Conservation (phyloP, 1,140 invertebrate genomes). For the Bombus balteatus region DNA sequence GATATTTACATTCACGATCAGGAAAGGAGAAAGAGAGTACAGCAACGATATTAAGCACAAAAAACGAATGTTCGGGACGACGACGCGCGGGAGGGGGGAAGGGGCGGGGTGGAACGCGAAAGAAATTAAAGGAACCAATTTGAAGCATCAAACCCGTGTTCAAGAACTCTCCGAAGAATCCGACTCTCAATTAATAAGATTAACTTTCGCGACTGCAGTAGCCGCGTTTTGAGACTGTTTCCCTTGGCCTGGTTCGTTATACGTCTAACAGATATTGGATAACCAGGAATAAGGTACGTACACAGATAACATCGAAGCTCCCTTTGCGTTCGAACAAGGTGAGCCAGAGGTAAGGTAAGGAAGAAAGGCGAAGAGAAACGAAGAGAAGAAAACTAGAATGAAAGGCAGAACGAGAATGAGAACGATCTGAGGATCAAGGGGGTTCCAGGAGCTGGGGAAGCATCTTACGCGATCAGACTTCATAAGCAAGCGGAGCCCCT, state of each 20-base stretch:
- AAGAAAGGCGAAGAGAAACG: conserved; percentile 22
- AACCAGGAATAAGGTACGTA: conserved; percentile 20
- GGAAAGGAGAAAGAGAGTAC: too few relatives aligned
- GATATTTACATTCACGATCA: neutral
- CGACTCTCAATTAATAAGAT: conserved; percentile 40
- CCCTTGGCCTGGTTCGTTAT: conserved; percentile 1
- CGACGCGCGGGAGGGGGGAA: rapidly evolving
- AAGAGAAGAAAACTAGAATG: neutral
- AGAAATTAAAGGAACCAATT: conserved; percentile 17
- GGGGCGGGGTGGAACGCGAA: too few relatives aligned
- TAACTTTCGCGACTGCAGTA: conserved; percentile 27
- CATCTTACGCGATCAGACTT: conserved; percentile 75
- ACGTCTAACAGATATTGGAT: conserved; percentile 22
- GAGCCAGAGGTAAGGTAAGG: conserved; percentile 33
- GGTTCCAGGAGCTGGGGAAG: conserved; percentile 15
- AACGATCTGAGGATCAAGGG: neutral
- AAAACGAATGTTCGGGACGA: neutral
- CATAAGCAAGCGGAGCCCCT: conserved; percentile 68
- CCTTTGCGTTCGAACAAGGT: conserved; percentile 34
- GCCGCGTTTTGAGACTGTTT: neutral
- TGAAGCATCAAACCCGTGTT: neutral
- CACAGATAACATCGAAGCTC: neutral
- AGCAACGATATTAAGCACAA: neutral
- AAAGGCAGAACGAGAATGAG: neutral
- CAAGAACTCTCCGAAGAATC: neutral